Evolutionary conservation across 2,113 vertebrate genomes (phyloP).

Genomic region (Aegotheles bennettii): DNA sequence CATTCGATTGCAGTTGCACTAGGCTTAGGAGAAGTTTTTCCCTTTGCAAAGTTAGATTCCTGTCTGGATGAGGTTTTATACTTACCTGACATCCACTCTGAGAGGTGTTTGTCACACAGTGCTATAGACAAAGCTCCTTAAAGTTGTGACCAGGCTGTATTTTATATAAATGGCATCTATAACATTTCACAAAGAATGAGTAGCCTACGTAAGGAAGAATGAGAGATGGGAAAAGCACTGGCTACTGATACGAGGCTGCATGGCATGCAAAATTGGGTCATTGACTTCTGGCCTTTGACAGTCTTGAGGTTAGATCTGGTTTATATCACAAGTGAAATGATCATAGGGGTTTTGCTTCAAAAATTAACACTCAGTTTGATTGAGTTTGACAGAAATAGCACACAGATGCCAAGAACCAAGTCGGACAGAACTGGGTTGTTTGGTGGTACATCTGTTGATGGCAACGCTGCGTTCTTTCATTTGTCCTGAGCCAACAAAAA

Average conservation of each 20-base stretch:
- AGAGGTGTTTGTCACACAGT: neutral
- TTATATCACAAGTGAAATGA: constrained; percentile 81
- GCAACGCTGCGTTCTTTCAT: constrained; percentile 37
- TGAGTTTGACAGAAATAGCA: constrained; percentile 81
- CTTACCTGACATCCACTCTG: neutral
- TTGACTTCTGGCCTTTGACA: constrained; percentile 79
- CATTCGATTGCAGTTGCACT: neutral
- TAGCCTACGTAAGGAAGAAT: neutral
- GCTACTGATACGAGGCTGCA: constrained; percentile 35
- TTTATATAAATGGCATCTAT: neutral
- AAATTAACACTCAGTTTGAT: constrained; percentile 81
- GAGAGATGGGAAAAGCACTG: neutral
- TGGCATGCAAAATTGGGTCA: constrained; percentile 78
- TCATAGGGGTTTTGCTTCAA: constrained; percentile 79
- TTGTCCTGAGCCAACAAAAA: constrained; percentile 47
- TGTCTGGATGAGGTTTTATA: neutral
- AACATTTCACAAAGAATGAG: neutral
- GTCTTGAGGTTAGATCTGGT: constrained; percentile 77
- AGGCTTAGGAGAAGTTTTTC: neutral
- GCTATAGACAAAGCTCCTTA: neutral
- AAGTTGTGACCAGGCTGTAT: neutral
- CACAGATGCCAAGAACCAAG: constrained; percentile 77
- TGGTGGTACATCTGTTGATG: constrained; percentile 76
- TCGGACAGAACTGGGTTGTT: constrained; percentile 75
- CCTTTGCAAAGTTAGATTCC: neutral